These are phyloP conservation scores for Echinarachnius parma DNA, from an alignment of 53 echinoderm and acorn worm genomes.

Conservation along the genomic window DNA sequence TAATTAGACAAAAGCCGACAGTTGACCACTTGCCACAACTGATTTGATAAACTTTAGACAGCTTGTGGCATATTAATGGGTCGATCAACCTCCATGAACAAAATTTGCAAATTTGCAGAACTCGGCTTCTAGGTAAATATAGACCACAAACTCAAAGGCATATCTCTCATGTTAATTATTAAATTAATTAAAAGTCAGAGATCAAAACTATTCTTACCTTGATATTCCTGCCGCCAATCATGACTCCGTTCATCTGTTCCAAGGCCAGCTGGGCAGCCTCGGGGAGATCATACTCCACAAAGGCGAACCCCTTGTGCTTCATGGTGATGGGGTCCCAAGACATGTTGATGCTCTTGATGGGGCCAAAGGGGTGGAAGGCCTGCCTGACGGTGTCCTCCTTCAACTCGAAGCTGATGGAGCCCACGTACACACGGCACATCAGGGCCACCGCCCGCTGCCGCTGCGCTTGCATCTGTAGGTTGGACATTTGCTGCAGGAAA, in stretches of 20 bases:
- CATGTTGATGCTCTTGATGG: conserved; percentile 99
- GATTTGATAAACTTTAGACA: too few relatives aligned
- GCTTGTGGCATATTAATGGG: conserved; percentile 78
- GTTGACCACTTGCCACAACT: too few relatives aligned
- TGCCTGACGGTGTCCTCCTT: conserved; percentile 97
- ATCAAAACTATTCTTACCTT: conserved; percentile 60
- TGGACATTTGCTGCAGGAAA: conserved; percentile 88
- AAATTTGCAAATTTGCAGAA: too few relatives aligned
- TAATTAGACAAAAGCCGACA: too few relatives aligned
- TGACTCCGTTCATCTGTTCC: conserved; percentile 99
- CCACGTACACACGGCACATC: conserved; percentile 99
- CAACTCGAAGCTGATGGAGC: conserved; percentile 96
- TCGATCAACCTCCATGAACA: conserved; percentile 21
- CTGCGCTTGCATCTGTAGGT: conserved; percentile 95
- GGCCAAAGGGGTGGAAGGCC: conserved; percentile 95
- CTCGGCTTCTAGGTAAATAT: too few relatives aligned
- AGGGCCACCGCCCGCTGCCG: conserved; percentile 94
- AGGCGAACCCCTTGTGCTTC: conserved; percentile 99
- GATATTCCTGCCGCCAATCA: conserved; percentile 97
- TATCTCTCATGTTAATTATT: background rate
- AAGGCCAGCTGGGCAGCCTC: conserved; percentile 97
- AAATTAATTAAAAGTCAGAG: background rate
- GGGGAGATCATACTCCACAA: conserved; percentile 97
- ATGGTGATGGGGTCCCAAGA: conserved; percentile 99
- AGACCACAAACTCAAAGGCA: background rate